Conservation (phyloP, 2,888 invertebrate genomes). For the Mimumesa dahlbomi region DNA sequence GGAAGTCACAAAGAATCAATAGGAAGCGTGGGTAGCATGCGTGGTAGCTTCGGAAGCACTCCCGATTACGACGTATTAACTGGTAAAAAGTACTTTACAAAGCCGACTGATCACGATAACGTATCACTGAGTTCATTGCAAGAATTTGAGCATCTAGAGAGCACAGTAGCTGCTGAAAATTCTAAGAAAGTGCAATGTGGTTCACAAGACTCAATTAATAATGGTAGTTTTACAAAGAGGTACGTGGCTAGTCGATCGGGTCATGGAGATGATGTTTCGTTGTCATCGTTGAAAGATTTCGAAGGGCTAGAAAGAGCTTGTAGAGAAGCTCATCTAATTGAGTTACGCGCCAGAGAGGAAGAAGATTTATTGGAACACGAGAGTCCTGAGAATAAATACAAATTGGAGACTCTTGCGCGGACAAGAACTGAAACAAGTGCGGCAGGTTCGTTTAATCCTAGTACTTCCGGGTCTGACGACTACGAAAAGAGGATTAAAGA, state of each 20-base stretch:
- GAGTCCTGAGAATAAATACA: conserved; percentile 84
- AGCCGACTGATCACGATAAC: conserved; percentile 94
- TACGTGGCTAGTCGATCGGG: conserved; percentile 87
- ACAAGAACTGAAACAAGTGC: conserved; percentile 58
- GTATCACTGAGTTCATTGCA: conserved; percentile 95
- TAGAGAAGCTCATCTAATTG: conserved; percentile 90
- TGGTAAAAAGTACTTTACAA: conserved; percentile 90
- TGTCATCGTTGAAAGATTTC: conserved; percentile 94
- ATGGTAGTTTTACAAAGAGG: conserved; percentile 89
- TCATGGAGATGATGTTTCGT: conserved; percentile 92
- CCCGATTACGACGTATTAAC: conserved; percentile 94
- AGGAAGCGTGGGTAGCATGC: conserved; percentile 88
- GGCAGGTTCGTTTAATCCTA: conserved; percentile 79
- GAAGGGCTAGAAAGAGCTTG: conserved; percentile 95
- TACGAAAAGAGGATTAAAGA: conserved; percentile 86
- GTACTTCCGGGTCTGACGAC: conserved; percentile 83
- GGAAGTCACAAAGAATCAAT: conserved; percentile 90
- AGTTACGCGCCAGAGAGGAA: conserved; percentile 92
- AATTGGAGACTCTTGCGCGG: conserved; percentile 80
- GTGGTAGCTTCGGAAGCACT: conserved; percentile 94
- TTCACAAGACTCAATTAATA: conserved; percentile 92
- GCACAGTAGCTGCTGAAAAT: conserved; percentile 90
- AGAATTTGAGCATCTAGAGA: conserved; percentile 96
- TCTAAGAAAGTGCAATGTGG: conserved; percentile 84
- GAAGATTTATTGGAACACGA: conserved; percentile 88